These are phyloP conservation scores for Caenorhabditis latens DNA, from an alignment of 1,140 invertebrate species.

Conservation along the genomic window DNA sequence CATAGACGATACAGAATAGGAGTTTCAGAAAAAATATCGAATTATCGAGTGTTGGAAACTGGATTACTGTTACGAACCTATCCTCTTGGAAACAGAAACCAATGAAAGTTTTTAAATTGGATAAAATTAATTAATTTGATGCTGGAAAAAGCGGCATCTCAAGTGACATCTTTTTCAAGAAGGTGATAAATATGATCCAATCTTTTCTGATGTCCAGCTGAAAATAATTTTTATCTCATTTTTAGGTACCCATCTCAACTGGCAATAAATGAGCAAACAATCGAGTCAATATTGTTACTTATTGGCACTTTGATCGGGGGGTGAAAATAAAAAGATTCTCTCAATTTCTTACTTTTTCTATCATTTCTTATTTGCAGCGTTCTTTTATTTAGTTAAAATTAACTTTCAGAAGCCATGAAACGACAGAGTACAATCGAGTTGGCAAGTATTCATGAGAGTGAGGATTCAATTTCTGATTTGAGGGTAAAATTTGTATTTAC, in stretches of 20 bases:
- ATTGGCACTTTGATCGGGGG: conserved; percentile 31
- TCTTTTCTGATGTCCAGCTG: too few relatives aligned
- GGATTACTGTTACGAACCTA: too few relatives aligned
- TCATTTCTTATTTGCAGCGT: neutral
- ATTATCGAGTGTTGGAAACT: too few relatives aligned
- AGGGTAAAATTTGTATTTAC: neutral
- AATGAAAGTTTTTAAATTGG: too few relatives aligned
- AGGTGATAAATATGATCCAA: too few relatives aligned
- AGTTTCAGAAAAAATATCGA: too few relatives aligned
- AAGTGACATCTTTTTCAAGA: too few relatives aligned
- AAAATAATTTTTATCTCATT: neutral
- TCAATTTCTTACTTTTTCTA: neutral
- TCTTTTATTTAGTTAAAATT: neutral
- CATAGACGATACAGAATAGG: neutral
- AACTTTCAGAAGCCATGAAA: neutral
- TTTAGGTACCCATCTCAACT: neutral
- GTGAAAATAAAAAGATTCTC: neutral
- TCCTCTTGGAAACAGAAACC: too few relatives aligned
- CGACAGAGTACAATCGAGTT: conserved; percentile 3
- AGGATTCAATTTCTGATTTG: neutral
- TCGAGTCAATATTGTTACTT: conserved; percentile 22
- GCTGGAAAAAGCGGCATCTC: too few relatives aligned
- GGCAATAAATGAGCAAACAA: neutral
- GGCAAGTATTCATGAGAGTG: neutral
- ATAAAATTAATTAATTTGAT: too few relatives aligned